phyloP scores from a whole-genome alignment of 2,888 invertebrate species.

The Drosophila acutilabella region DNA sequence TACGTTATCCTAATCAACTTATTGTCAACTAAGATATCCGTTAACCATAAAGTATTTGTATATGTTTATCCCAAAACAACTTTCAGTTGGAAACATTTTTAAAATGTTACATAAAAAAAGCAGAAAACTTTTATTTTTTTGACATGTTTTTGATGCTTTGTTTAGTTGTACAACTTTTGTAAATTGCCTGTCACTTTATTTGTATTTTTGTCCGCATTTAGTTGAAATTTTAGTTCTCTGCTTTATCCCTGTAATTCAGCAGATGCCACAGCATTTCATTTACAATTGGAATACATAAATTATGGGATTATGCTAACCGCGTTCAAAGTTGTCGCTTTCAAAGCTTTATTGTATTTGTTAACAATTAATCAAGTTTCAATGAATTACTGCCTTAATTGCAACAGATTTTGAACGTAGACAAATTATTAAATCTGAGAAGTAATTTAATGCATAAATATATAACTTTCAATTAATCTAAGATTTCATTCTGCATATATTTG shows the following conservation, averaged over 20 bases:
- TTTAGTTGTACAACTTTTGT: slow-evolving; percentile 6
- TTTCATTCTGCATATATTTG: too few relatives aligned
- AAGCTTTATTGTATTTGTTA: not conserved
- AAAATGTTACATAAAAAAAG: slow-evolving; percentile 1
- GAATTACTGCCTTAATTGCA: not conserved
- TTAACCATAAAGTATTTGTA: not conserved
- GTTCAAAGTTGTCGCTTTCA: not conserved
- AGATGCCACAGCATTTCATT: slow-evolving; percentile 10
- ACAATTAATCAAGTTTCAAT: not conserved
- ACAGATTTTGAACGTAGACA: not conserved
- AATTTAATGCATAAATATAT: too few relatives aligned
- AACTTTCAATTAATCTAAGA: too few relatives aligned
- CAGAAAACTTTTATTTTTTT: not conserved
- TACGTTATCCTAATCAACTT: slow-evolving; percentile 32
- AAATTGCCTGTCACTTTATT: slow-evolving; percentile 25
- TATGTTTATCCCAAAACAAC: not conserved
- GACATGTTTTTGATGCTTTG: not conserved
- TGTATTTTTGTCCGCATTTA: slow-evolving; percentile 12
- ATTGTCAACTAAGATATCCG: slow-evolving; percentile 11
- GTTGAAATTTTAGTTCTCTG: slow-evolving; percentile 9
- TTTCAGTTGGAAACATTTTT: not conserved
- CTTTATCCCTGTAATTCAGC: not conserved
- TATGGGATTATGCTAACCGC: slow-evolving; percentile 6
- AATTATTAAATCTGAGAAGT: not conserved
- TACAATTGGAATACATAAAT: slow-evolving; percentile 9